Base-by-base conservation (phyloP, 2,113 vertebrate species). In the Nicator chloris region DNA sequence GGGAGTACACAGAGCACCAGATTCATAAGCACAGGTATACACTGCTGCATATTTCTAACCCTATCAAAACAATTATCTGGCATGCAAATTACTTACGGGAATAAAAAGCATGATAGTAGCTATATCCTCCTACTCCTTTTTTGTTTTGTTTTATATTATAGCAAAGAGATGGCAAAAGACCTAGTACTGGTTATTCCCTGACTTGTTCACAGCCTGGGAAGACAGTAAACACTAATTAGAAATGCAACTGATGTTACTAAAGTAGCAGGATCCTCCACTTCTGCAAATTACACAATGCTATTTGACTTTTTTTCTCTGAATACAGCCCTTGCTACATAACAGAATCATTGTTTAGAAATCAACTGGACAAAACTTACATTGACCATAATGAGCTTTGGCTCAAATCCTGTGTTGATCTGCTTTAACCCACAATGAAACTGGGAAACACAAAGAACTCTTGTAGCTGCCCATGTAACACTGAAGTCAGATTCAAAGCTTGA, bases 301-400 rank as follows among this genome's bases (percentile, higher is more conserved):
- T 59, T 80, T 82, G 30, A 63, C n/a, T 88, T 84, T 20, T 21
- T 80, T 85, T 30, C 16, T 40, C 39, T 65, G 72, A 91, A 85
- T 70, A 89, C 45, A 91, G 66, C 53, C 35, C 54, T 82, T 90
- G 39, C 44, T 64, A 27, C 76, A 81, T 70, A 96, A 92, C 30
- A 66, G 75, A 86, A 82, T 59, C 75, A 61, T 11, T 87, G 82
- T 79, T 80, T n/a, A 66, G 80, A 92, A 94, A 73, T 61, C 59
- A 76, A 23, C 24, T 12, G 50, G 50, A 96, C 75, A 94, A 95
- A 92, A 93, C 72, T 51, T 88, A 71, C 64, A 96, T 63, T 83
- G 71, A 92, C 35, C 2, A 16, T 81, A 91, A 95, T 76, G 18
- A 93, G 93, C 85, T 93, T 96, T 94, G 92, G 95, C 93, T 95